phyloP scores from a whole-genome alignment of 2,797 vertebrate genomes.

The Scolopax rusticola region DNA sequence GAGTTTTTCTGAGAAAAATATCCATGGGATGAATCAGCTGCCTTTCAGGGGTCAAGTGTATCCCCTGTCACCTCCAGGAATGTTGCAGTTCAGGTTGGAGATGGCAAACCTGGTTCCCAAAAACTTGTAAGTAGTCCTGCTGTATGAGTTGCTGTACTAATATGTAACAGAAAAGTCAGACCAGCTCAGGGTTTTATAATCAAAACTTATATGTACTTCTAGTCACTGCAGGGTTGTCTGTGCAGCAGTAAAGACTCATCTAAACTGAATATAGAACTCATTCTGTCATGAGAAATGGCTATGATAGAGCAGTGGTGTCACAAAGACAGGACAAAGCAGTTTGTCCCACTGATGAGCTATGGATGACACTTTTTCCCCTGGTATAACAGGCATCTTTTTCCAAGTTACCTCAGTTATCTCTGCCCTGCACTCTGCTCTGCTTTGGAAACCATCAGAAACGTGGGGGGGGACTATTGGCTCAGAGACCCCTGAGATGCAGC shows the following conservation, averaged over 20 bases:
- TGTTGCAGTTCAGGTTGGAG: not conserved
- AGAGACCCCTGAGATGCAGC: accelerated
- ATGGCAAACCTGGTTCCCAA: not conserved
- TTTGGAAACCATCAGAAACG: not conserved
- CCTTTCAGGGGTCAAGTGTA: not conserved
- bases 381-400: not conserved
- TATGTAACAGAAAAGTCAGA: not conserved
- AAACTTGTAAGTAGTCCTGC: not conserved
- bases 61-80: not conserved
- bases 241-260: not conserved
- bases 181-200: not conserved
- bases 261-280: not conserved
- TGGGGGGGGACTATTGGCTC: not conserved
- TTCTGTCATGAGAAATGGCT: not conserved
- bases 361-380: not conserved
- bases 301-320: not conserved
- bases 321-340: not conserved
- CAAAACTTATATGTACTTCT: not conserved
- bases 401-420: not conserved
- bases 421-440: not conserved
- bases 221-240: not conserved
- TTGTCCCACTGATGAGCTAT: not conserved
- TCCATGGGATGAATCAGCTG: not conserved
- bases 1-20: not conserved
- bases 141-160: not conserved